Evolutionary conservation across 2,797 vertebrate species (phyloP).

Genomic region (Halcyon badia): DNA sequence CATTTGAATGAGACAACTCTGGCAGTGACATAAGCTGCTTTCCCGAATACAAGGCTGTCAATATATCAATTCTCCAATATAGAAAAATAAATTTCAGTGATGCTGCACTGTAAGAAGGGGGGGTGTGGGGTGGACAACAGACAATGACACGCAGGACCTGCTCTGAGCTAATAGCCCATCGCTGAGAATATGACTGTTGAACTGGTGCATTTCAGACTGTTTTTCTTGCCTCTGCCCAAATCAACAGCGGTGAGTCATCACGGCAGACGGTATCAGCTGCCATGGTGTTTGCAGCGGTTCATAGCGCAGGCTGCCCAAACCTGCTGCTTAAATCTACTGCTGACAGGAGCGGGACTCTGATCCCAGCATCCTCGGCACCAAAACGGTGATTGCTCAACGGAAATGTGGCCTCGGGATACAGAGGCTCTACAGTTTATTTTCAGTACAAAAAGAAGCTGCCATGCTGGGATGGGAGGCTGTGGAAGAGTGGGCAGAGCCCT

Average conservation of each 20-base stretch:
- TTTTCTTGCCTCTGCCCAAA: constrained; percentile 42
- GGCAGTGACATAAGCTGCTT: neutral
- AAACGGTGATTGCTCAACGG: fast-evolving
- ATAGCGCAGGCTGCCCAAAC: neutral
- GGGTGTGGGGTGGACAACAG: no score
- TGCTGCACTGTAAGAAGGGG: neutral
- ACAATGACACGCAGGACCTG: neutral
- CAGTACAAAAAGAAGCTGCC: neutral
- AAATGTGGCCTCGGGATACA: neutral
- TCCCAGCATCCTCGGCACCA: neutral
- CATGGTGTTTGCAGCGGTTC: neutral
- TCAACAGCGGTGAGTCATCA: constrained; percentile 35
- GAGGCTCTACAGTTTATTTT: fast-evolving
- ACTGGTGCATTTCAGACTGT: neutral
- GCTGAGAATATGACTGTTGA: neutral
- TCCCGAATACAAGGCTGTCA: neutral
- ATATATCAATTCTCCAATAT: neutral
- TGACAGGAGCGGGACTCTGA: neutral
- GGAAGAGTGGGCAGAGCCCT: fast-evolving
- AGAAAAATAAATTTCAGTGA: neutral
- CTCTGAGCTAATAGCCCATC: neutral
- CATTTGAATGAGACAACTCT: neutral
- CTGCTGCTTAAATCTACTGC: neutral
- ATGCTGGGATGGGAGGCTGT: fast-evolving
- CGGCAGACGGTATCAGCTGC: neutral